Conservation (phyloP, 1,140 invertebrate species). For the Streblospio benedicti region DNA sequence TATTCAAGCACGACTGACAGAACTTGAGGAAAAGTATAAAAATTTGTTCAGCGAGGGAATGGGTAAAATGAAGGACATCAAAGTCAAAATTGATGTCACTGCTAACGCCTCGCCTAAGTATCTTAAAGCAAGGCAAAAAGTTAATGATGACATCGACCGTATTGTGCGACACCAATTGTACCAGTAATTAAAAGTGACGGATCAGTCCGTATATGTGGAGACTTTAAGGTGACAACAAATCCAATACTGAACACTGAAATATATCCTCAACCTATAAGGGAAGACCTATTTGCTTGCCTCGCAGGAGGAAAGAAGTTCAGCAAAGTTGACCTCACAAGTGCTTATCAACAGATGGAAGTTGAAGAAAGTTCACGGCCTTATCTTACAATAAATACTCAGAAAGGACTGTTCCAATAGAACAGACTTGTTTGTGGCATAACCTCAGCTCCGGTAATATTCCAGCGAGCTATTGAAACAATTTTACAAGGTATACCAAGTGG, state of each 20-base stretch:
- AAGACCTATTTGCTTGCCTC: neutral
- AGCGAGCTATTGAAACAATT: slow-evolving; percentile 46
- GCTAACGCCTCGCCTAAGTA: no score
- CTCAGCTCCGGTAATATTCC: slow-evolving; percentile 50
- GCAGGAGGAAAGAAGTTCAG: slow-evolving; percentile 7
- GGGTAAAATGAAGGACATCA: no score
- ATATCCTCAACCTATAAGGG: neutral
- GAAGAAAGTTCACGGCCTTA: neutral
- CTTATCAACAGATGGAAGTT: slow-evolving; percentile 9
- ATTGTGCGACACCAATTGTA: no score
- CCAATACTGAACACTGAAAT: neutral
- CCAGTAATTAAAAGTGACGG: no score
- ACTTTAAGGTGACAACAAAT: slow-evolving; percentile 5
- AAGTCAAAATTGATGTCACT: no score
- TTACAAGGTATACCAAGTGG: slow-evolving; percentile 32
- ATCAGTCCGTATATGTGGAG: neutral
- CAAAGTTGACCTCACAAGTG: slow-evolving; percentile 1
- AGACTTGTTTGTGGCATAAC: slow-evolving; percentile 49
- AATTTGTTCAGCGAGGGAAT: no score
- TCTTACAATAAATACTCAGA: slow-evolving; percentile 13
- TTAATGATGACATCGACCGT: no score
- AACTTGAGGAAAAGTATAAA: no score
- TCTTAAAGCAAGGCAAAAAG: no score
- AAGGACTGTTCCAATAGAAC: slow-evolving; percentile 48
- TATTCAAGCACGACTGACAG: no score